These are phyloP conservation scores for Poeciliopsis gracilis DNA, from an alignment of 2,797 vertebrate genomes.

Conservation along the genomic window DNA sequence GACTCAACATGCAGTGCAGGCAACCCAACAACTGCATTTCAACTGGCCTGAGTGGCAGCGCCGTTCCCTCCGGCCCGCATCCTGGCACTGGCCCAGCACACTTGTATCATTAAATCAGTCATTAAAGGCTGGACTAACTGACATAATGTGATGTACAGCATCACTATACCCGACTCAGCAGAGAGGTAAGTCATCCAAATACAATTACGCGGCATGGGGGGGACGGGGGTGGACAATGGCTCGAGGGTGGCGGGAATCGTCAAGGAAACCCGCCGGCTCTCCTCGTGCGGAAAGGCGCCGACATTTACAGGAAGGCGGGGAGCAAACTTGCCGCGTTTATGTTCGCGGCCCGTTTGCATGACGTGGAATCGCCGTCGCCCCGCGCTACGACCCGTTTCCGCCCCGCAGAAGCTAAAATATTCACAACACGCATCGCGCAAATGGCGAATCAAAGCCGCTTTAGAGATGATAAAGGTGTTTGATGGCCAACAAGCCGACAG, in stretches of 20 bases:
- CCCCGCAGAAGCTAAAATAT: slow-evolving; percentile 17
- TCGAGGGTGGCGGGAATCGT: slow-evolving; percentile 60
- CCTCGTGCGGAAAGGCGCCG: slow-evolving; percentile 49
- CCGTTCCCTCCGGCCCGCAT: slow-evolving; percentile 75
- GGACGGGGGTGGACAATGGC: slow-evolving; percentile 51
- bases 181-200: slow-evolving; percentile 79
- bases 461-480: slow-evolving; percentile 26
- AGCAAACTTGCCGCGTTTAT: background rate
- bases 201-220: slow-evolving; percentile 61
- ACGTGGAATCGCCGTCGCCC: slow-evolving; percentile 22
- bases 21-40: slow-evolving; percentile 79
- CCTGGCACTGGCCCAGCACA: slow-evolving; percentile 76
- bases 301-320: slow-evolving; percentile 58
- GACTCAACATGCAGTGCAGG: slow-evolving; percentile 72
- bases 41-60: slow-evolving; percentile 71
- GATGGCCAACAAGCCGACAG: slow-evolving; percentile 19
- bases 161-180: slow-evolving; percentile 69
- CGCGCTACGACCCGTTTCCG: slow-evolving; percentile 10
- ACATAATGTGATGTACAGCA: slow-evolving; percentile 86
- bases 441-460: slow-evolving; percentile 33
- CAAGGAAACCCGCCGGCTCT: slow-evolving; percentile 31
- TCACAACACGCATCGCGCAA: slow-evolving; percentile 12
- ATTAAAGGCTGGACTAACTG: slow-evolving; percentile 83
- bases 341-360: slow-evolving; percentile 23
- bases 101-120: slow-evolving; percentile 85